Conservation (phyloP, 2,797 vertebrate species). For the Kryptopterus vitreolus region DNA sequence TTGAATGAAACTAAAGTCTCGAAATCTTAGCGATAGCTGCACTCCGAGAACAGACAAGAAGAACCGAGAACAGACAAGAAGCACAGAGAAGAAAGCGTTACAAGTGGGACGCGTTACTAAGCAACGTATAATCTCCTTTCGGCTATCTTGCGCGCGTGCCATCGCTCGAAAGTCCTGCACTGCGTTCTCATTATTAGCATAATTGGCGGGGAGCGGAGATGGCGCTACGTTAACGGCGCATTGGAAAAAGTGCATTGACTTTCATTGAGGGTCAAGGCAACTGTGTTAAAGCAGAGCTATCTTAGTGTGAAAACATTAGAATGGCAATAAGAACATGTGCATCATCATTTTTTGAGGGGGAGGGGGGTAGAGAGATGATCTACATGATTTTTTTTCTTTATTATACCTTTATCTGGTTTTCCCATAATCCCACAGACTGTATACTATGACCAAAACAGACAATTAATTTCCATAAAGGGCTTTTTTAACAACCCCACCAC, state of each 20-base stretch:
- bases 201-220: slow-evolving; percentile 47
- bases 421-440: slow-evolving; percentile 7
- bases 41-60: slow-evolving; percentile 20
- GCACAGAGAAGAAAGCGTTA: slow-evolving; percentile 38
- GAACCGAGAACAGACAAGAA: slow-evolving; percentile 22
- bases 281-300: slow-evolving; percentile 8
- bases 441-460: slow-evolving; percentile 25
- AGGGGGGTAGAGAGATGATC: not conserved
- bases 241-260: slow-evolving; percentile 41
- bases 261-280: slow-evolving; percentile 38
- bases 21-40: slow-evolving; percentile 15
- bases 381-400: slow-evolving; percentile 25
- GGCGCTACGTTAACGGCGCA: slow-evolving; percentile 38
- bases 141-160: slow-evolving; percentile 48
- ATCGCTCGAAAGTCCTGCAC: slow-evolving; percentile 38
- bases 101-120: slow-evolving; percentile 45
- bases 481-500: not conserved
- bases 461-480: slow-evolving; percentile 37
- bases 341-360: not conserved
- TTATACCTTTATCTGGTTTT: slow-evolving; percentile 28
- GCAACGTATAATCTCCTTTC: slow-evolving; percentile 51
- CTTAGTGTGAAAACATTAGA: not conserved
- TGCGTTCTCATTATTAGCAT: slow-evolving; percentile 49
- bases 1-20: slow-evolving; percentile 38
- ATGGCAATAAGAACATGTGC: not conserved